phyloP scores from a whole-genome alignment of 1,140 invertebrate genomes.

The Megalopta genalis region DNA sequence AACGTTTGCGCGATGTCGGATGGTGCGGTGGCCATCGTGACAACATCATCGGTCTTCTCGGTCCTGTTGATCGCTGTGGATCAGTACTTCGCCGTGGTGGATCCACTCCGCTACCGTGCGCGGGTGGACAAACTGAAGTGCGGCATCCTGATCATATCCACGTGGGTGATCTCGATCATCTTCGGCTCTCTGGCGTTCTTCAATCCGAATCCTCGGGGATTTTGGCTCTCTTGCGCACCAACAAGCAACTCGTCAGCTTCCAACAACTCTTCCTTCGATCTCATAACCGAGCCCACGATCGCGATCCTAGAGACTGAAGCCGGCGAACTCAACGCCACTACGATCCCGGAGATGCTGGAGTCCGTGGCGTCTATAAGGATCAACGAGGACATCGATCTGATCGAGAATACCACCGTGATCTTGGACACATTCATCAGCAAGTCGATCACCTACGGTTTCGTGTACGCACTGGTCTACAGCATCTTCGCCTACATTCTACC shows the following conservation, averaged over 20 bases:
- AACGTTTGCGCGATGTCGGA: constrained; percentile 72
- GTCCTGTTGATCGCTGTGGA: constrained; percentile 91
- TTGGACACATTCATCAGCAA: background rate
- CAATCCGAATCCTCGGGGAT: constrained; percentile 79
- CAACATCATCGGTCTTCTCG: constrained; percentile 83
- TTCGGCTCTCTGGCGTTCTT: constrained; percentile 81
- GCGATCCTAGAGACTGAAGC: constrained; percentile 1
- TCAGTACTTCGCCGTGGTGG: constrained; percentile 92
- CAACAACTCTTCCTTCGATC: background rate
- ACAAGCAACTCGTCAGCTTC: background rate
- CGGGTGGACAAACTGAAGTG: constrained; percentile 87
- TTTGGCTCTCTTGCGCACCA: constrained; percentile 78
- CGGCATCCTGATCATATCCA: constrained; percentile 84
- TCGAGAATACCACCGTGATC: constrained; percentile 51
- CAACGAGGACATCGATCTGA: background rate
- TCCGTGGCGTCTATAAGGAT: background rate
- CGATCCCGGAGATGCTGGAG: background rate
- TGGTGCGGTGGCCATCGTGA: constrained; percentile 72
- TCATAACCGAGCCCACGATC: background rate
- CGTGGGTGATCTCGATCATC: constrained; percentile 84
- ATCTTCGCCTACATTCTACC: constrained; percentile 85
- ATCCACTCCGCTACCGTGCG: constrained; percentile 91
- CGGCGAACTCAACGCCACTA: background rate
- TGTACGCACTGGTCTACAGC: constrained; percentile 80
- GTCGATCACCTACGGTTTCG: constrained; percentile 67